Percentiles rank a stretch among this genome's conserved stretches.
Conservation (phyloP, 2,888 invertebrate genomes). For the Tetramorium bicarinatum region DNA sequence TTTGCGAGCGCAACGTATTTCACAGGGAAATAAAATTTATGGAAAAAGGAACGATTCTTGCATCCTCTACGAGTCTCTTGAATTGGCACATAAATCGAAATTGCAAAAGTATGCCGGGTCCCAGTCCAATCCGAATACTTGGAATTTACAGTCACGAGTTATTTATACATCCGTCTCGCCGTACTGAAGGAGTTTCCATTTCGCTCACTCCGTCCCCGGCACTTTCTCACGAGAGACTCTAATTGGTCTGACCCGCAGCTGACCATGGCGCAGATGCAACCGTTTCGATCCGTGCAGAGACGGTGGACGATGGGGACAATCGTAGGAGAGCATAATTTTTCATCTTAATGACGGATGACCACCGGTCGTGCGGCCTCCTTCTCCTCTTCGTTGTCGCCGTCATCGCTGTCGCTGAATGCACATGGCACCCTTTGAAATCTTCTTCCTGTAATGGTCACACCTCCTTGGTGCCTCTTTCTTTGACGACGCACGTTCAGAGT, state of each 20-base stretch:
- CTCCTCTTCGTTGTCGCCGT: conserved; percentile 13
- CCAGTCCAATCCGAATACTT: conserved; percentile 20
- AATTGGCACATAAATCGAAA: not conserved
- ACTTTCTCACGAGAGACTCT: conserved; percentile 75
- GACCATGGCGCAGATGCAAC: conserved; percentile 78
- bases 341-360: conserved; percentile 84
- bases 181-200: conserved; percentile 53
- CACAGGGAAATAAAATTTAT: not conserved
- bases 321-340: conserved; percentile 82
- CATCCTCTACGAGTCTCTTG: not conserved
- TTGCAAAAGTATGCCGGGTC: conserved; percentile 21
- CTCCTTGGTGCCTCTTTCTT: conserved; percentile 75
- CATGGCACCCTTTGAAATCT: conserved; percentile 77
- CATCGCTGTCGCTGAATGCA: conserved; percentile 69
- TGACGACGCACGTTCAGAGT: conserved; percentile 63
- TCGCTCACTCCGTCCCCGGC: conserved; percentile 67
- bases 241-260: conserved; percentile 80
- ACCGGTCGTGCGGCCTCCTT: conserved; percentile 69
- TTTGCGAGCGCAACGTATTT: not conserved
- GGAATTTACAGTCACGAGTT: conserved; percentile 42
- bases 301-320: conserved; percentile 68
- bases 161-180: conserved; percentile 57
- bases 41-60: not conserved
- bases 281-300: conserved; percentile 77
- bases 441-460: conserved; percentile 79